Evolutionary conservation across 2,888 invertebrate genomes (phyloP), one percentile per base, ranked within the genome.

Genomic region (Timandra comae): DNA sequence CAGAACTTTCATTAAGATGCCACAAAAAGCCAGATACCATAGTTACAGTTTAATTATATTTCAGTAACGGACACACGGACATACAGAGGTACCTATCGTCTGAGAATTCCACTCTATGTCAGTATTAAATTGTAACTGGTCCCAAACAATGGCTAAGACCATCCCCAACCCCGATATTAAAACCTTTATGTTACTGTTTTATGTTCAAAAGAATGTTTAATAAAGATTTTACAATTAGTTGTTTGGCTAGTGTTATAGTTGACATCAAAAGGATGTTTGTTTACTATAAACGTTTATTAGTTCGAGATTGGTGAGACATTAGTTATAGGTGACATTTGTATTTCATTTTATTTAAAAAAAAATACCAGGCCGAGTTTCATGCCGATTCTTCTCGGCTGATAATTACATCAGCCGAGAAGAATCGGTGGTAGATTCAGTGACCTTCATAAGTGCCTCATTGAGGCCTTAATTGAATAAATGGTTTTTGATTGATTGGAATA

Each of bases 11-110:
- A 39, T 39, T 38, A 35, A 28, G 34, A 32, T 30, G 28, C 27
- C 29, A 37, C 39, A 43, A 46, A 48, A 41, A 36, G 34, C 30
- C 7, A 33, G 31, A 28, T 38, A 38, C 23, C 41, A 30, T 41
- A 40, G 37, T 36, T 42, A 43, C 46, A 46, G 42, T 50, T 46
- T 46, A 46, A 47, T 45, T 46, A 46, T 35, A 42, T 27, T 26
- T 32, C 33, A 35, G 26, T 33, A 38, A 33, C 30, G 33, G 33
- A 35, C 30, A 36, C 36, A 34, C 23, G 30, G 30, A 34, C 29
- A 7, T 24, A 7, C 24, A 33, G 35, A n/a, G 35, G 24, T 30
- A 34, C 2, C n/a, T 33, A 40, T 33, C 35, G 46, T 50, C 48
- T 48, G 48, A 46, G 48, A 48, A 50, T 50, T 38, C 48, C 26